Percentiles rank a stretch among this genome's conserved stretches.
Evolutionary conservation across 2,888 invertebrate species (phyloP).

Genomic region (Gibbula magus): DNA sequence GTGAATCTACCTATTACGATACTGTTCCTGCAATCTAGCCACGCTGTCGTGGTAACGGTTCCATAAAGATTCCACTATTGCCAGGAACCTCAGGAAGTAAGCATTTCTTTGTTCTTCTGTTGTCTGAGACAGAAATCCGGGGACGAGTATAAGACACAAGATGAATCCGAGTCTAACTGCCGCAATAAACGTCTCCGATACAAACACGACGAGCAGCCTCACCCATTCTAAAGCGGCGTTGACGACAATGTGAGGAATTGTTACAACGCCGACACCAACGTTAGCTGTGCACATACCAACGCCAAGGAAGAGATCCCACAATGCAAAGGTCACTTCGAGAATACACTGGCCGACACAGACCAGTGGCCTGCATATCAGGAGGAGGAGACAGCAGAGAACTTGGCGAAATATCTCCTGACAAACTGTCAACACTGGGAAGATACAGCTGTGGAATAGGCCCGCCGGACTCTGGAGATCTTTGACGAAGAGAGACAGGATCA

Average conservation of each 20-base stretch:
- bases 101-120: background rate
- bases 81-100: background rate
- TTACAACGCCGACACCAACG: background rate
- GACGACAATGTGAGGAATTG: background rate
- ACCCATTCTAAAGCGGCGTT: background rate
- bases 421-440: background rate
- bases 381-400: background rate
- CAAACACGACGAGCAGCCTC: background rate
- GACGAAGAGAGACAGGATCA: background rate
- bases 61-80: background rate
- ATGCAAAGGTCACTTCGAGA: conserved; percentile 4
- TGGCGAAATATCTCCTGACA: background rate
- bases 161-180: background rate
- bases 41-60: background rate
- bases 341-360: conserved; percentile 7
- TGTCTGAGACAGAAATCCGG: background rate
- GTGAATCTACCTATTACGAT: too few relatives aligned
- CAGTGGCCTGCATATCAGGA: background rate
- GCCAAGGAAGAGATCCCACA: background rate
- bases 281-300: background rate
- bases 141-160: background rate
- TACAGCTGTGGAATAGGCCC: conserved; percentile 3
- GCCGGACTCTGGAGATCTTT: background rate
- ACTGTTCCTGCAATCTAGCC: background rate
- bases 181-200: background rate